Conservation (phyloP, 2,113 vertebrate species). For the cattle (Bos taurus) region ARS-UCD2.0 NC_037328.1:7726001-7726500, state of each 20-base stretch:
- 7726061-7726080: background rate
- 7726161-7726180: background rate
- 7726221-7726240: background rate
- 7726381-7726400: background rate
- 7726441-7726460: background rate
- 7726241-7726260: background rate
- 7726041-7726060: background rate
- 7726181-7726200: background rate
- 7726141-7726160: background rate
- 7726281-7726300: too few species aligned
- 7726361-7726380: background rate
- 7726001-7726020: background rate
- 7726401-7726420: background rate
- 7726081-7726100: background rate
- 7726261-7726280: background rate
- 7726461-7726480: background rate
- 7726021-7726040: background rate
- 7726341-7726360: background rate
- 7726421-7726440: background rate
- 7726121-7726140: background rate
- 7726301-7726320: background rate
- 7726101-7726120: background rate
- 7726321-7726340: background rate
- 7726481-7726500: background rate
- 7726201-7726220: background rate